Evolutionary conservation across 2,797 vertebrate genomes (phyloP).

Genomic region (Hoplostethus mediterraneus): DNA sequence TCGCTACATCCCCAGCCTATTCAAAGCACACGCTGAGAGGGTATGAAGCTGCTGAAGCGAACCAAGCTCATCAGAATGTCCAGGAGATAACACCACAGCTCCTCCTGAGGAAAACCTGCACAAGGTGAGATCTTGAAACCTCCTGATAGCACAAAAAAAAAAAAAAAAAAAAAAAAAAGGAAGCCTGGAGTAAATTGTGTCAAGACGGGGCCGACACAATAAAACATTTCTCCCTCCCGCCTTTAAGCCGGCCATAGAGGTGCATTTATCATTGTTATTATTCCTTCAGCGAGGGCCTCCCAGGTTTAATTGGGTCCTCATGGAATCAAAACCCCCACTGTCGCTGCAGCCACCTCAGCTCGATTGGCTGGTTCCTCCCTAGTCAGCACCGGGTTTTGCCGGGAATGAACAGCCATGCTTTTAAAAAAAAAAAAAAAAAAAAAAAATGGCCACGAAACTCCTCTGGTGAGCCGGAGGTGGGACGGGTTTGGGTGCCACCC

Average conservation of each 20-base stretch:
- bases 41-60: constrained; percentile 50
- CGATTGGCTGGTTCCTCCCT: constrained; percentile 57
- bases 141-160: constrained; percentile 60
- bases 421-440: constrained; percentile 44
- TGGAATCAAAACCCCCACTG: constrained; percentile 77
- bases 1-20: constrained; percentile 19
- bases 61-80: constrained; percentile 62
- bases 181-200: constrained; percentile 67
- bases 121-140: constrained; percentile 58
- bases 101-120: constrained; percentile 23
- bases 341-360: constrained; percentile 52
- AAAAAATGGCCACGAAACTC: constrained; percentile 30
- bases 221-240: constrained; percentile 68
- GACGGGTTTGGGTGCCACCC: constrained; percentile 36
- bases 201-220: constrained; percentile 64
- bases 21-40: constrained; percentile 40
- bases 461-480: constrained; percentile 31
- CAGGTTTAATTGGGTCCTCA: constrained; percentile 83
- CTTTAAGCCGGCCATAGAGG: constrained; percentile 65
- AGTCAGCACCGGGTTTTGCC: constrained; percentile 45
- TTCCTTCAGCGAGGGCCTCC: constrained; percentile 76
- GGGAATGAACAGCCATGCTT: constrained; percentile 44
- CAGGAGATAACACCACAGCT: constrained; percentile 45
- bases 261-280: constrained; percentile 81
- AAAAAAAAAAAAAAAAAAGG: constrained; percentile 29